Base-by-base conservation (phyloP, 2,113 vertebrate genomes). In the Coregonus clupeaformis region DNA sequence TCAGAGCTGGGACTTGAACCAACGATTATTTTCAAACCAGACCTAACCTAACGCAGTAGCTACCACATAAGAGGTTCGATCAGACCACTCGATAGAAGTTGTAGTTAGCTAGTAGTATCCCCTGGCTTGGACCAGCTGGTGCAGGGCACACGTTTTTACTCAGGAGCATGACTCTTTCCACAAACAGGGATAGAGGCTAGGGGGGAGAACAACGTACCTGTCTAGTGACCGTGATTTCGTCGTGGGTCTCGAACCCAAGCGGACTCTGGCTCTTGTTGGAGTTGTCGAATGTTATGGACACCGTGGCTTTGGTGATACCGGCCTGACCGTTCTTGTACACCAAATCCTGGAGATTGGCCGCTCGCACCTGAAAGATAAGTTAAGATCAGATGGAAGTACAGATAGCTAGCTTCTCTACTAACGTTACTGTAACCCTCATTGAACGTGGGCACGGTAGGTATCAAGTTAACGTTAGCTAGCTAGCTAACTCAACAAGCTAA, bases 241-340 rank as follows among this genome's bases (percentile, higher is more conserved):
- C 93, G 45, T 87, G 93, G 47, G 82, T 84, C 87, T 99, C 98
- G 87, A 96, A 99, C 20, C 97, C 98, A 52, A 99, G 84, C 1
- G 97, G 98, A 79, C 98, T 97, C 76, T 86, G 90, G 63, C 93
- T 96, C 91, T 98, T 99, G 85, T 99, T 93, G 71, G 91, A 89
- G 92, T 99, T 99, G 89, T 99, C 96, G 89, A 99, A 99, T 1
- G 89, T 96, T 72, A 99, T 94, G 18, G 96, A 97, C 64, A 99
- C 98, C 0, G 92, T 93, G 18, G 97, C 98, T 88, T 96, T 99
- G 63, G 89, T 95, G 87, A 98, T 92, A 45, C 98, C 98, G 81
- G 95, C 96, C 77, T 98, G 96, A 0, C 97, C 98, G 60, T 92
- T 95, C 89, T 99, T 99, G 82, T 99, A 99, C 75, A 99, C 93